Evolutionary conservation across 2,797 vertebrate genomes (phyloP).

Genomic region (Iguana delicatissima): DNA sequence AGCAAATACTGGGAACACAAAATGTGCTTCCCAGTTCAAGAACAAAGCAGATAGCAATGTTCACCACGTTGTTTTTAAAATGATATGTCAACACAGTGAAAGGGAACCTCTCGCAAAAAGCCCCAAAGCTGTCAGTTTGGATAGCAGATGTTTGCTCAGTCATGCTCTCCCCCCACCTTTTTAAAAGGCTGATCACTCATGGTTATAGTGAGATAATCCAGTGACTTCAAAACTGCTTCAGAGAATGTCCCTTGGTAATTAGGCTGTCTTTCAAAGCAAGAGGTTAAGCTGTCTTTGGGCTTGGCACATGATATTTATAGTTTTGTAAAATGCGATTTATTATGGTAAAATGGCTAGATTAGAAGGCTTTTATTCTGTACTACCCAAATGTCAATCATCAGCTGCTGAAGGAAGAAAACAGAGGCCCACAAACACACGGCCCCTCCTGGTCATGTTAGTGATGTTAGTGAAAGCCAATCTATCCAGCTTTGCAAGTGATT

Average conservation of each 20-base stretch:
- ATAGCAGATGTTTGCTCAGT: slow-evolving; percentile 18
- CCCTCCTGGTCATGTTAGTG: neutral
- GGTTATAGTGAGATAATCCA: slow-evolving; percentile 17
- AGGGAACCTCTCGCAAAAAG: slow-evolving; percentile 41
- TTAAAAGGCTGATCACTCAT: neutral
- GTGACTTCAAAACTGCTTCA: slow-evolving; percentile 23
- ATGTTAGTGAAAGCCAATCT: neutral
- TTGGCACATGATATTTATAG: neutral
- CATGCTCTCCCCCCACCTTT: neutral
- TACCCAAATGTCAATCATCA: neutral
- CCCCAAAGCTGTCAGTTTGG: slow-evolving; percentile 2
- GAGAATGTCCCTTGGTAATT: neutral
- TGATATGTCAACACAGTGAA: slow-evolving; percentile 21
- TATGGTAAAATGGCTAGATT: neutral
- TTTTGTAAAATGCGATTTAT: slow-evolving; percentile 5
- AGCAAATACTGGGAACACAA: slow-evolving; percentile 28
- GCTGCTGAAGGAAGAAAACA: neutral
- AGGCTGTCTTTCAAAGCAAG: slow-evolving; percentile 19
- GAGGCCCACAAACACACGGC: neutral
- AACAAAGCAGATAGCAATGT: slow-evolving; percentile 10
- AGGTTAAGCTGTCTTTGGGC: slow-evolving; percentile 8
- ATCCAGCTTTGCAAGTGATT: neutral
- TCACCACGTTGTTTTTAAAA: neutral
- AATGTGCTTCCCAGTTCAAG: neutral
- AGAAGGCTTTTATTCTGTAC: neutral